Evolutionary conservation across 2,797 vertebrate genomes (phyloP), one percentile per base, ranked within the genome.

Genomic region (Girardinus metallicus): DNA sequence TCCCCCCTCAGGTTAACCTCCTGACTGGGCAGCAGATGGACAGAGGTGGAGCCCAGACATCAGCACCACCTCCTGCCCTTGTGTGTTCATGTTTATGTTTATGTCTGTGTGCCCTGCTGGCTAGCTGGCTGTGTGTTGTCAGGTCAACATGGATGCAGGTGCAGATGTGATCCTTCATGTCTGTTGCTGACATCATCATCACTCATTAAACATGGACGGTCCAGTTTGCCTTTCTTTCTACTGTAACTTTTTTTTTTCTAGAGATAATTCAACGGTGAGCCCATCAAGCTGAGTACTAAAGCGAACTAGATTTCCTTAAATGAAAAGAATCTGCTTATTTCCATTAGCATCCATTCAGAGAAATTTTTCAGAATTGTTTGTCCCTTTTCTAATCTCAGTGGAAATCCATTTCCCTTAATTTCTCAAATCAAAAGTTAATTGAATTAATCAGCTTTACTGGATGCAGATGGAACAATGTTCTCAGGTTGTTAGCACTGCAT

Each of bases 11-110:
- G 75, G 80, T 84, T 94, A 92, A 94, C 94, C 94, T 94, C 83
- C 87, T 92, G 91, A 91, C 93, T 94, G 92, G 92, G 91, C 93
- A 94, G 91, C 93, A 95, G 94, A 94, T 94, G 93, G 94, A 93
- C 85, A 80, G 86, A 76, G 76, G 89, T 74, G 75, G 72, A 77
- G 83, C 82, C 81, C 85, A 89, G 89, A 92, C 87, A 93, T 89
- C 90, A 93, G 90, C 90, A 93, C 81, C 86, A 87, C 83, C 88
- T 88, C 86, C 89, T 86, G 82, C 68, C 80, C 62, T 12, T 43
- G n/a, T 44, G 62, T 75, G 79, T 80, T n/a, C 60, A 73, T 79
- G 68, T 57, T 72, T 64, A 71, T 80, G 83, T 80, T 31, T 76
- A 46, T 76, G 75, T 78, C 76, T 29, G 74, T 47, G 84, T 74